Conservation (phyloP, 2,113 vertebrate genomes). For the Pantherophis guttatus region DNA sequence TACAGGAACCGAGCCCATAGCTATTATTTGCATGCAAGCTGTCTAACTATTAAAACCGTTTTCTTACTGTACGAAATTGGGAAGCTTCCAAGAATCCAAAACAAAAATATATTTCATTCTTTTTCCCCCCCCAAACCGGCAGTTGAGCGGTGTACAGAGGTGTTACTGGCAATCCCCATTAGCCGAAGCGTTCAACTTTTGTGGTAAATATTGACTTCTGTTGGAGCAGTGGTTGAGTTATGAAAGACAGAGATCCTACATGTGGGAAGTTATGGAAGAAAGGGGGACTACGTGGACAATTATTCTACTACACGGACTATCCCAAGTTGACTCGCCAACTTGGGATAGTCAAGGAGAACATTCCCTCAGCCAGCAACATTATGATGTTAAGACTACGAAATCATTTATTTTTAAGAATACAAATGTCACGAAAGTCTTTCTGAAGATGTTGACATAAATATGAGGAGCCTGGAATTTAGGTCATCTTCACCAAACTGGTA, state of each 20-base stretch:
- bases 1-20: background rate
- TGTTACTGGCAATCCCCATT: background rate
- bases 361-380: background rate
- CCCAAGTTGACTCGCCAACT: background rate
- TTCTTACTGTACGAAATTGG: background rate
- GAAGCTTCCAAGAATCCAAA: background rate
- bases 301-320: background rate
- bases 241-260: background rate
- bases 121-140: background rate
- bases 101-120: conserved; percentile 6
- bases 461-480: background rate
- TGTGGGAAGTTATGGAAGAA: too few species aligned
- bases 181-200: background rate
- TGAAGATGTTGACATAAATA: background rate
- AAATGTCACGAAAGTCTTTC: background rate
- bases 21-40: background rate
- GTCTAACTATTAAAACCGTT: background rate
- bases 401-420: background rate
- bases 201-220: background rate
- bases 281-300: background rate
- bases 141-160: background rate
- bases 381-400: background rate
- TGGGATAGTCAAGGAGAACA: background rate
- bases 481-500: background rate
- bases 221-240: background rate